A percentile compares a stretch with the other conserved stretches of the same genome.
phyloP scores from a whole-genome alignment of 2,113 vertebrate species.

The Sminthopsis crassicaudata region DNA sequence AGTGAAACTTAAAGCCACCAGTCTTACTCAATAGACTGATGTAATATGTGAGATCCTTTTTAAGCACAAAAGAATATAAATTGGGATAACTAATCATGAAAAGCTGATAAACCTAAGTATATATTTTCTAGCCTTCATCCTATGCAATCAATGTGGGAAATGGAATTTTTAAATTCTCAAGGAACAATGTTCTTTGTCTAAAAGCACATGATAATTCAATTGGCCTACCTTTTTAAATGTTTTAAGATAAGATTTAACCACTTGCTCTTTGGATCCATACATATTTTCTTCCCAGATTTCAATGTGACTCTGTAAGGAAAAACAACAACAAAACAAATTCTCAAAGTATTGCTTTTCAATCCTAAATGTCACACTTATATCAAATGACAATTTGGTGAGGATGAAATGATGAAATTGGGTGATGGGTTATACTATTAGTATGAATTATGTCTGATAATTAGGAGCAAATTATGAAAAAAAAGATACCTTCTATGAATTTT shows the following conservation, averaged over 20 bases:
- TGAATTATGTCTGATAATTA: background rate
- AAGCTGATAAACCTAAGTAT: background rate
- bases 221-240: background rate
- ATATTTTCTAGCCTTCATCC: background rate
- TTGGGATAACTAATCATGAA: background rate
- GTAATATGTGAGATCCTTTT: background rate
- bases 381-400: background rate
- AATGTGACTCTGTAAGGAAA: conserved; percentile 67
- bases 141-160: background rate
- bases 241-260: conserved; percentile 63
- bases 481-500: background rate
- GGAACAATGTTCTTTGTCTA: background rate
- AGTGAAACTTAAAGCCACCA: background rate
- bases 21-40: background rate
- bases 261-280: conserved; percentile 42
- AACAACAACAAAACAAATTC: conserved; percentile 41
- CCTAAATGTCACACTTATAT: background rate
- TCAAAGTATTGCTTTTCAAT: background rate
- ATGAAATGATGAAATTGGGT: conserved; percentile 36
- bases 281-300: conserved; percentile 51
- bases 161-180: background rate
- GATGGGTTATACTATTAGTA: background rate
- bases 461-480: background rate
- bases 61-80: background rate
- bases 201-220: background rate